Base-by-base conservation (phyloP, 2,113 vertebrate genomes). In the Melanotaenia duboulayi region DNA sequence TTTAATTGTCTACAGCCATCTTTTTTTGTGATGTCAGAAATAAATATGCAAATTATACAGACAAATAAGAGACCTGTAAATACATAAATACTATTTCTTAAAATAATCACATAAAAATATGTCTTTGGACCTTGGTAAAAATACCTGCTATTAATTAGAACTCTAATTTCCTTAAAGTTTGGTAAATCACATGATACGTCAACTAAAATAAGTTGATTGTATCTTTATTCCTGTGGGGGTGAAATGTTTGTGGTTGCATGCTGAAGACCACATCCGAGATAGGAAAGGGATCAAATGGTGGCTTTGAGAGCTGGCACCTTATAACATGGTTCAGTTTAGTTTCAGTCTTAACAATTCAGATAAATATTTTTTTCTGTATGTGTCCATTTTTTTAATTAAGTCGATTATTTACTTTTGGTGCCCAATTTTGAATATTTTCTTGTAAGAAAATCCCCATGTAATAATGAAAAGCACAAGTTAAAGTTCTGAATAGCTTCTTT, bases 181-280 rank as follows among this genome's bases (percentile, higher is more conserved):
- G 54, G 60, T 63, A 20, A 81, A 37, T 76, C 60, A 62, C 1
- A 57, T 59, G 63, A 59, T 55, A 52, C 74, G 63, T 54, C 6
- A 48, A 51, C 22, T 63, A 24, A 64, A 76, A 82, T 71, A 28
- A 50, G 80, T 61, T 75, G 60, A 65, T 42, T 50, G 12, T 1
- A 68, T 71, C 42, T 65, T 17, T 25, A 44, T 44, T 37, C 19
- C 22, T 20, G 37, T 5, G 74, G 71, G 66, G 55, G 16, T 62
- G 22, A 71, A 70, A 70, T 20, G 64, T 77, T 48, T 86, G 79
- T 49, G 46, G 83, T 77, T 71, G 40, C 32, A 58, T 48, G 62
- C 58, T 63, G 52, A 63, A 59, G 66, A 84, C 77, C 24, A 77
- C 35, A 74, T 80, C 3, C n/a, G 19, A 35, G 12, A 51, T 67